A percentile compares a stretch with the other conserved stretches of the same genome.
These are phyloP conservation scores for Macrophya alboannulata DNA, from an alignment of 2,888 invertebrate species.

Conservation along the genomic window DNA sequence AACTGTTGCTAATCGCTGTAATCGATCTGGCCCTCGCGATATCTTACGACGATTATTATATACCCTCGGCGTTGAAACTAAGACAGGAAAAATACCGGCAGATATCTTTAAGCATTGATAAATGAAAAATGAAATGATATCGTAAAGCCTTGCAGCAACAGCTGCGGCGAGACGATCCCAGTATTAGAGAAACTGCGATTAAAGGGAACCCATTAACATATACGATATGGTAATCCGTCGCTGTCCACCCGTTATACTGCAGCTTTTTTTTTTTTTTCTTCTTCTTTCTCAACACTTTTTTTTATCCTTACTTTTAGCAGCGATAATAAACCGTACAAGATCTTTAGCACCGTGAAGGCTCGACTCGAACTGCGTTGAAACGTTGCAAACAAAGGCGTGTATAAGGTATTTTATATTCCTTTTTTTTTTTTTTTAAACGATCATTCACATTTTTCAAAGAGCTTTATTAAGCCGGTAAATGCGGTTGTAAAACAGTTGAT, in stretches of 20 bases:
- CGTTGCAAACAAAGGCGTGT: constrained; percentile 40
- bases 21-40: constrained; percentile 49
- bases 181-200: not conserved
- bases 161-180: not conserved
- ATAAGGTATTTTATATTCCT: not conserved
- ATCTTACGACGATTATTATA: not conserved
- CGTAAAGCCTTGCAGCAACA: not conserved
- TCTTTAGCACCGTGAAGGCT: constrained; percentile 49
- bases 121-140: not conserved
- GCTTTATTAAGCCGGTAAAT: constrained; percentile 26
- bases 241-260: constrained; percentile 8
- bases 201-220: constrained; percentile 10
- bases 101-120: not conserved
- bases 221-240: constrained; percentile 33
- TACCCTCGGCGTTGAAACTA: not conserved
- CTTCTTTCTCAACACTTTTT: too few species aligned
- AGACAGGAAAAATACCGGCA: not conserved
- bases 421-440: not conserved
- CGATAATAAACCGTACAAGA: constrained; percentile 49
- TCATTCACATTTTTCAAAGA: not conserved
- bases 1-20: constrained; percentile 46
- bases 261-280: not conserved
- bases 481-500: not conserved
- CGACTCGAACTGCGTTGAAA: not conserved
- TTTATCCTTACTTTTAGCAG: not conserved